Percentiles rank a stretch among this genome's conserved stretches.
phyloP scores from a whole-genome alignment of 2,113 vertebrate genomes.

The Sprattus sprattus region DNA sequence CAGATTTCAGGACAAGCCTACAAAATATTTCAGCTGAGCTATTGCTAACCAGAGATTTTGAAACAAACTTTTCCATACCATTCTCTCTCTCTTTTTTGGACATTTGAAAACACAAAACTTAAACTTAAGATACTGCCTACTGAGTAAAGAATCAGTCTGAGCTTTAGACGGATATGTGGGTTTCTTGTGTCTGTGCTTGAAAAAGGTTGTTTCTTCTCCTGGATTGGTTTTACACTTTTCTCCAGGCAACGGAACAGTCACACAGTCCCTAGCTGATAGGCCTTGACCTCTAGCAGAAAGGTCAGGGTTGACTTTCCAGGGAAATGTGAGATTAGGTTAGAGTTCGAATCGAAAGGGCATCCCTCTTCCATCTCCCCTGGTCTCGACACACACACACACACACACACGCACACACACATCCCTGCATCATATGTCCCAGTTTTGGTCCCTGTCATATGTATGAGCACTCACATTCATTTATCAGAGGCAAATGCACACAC shows the following conservation, averaged over 20 bases:
- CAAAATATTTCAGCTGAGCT: too few species aligned
- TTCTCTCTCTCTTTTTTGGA: neutral
- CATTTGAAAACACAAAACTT: neutral
- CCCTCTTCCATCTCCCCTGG: neutral
- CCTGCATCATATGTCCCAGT: neutral
- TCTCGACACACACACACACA: neutral
- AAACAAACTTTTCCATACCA: neutral
- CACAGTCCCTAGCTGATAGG: conserved; percentile 14
- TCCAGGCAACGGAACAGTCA: neutral
- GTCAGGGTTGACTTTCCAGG: conserved; percentile 39
- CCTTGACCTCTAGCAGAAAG: conserved; percentile 32
- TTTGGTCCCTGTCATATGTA: too few species aligned
- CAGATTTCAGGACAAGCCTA: too few species aligned
- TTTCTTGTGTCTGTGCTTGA: neutral
- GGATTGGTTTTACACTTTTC: neutral
- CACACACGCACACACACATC: neutral
- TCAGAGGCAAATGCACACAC: too few species aligned
- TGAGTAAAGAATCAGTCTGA: neutral
- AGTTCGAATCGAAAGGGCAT: conserved; percentile 42
- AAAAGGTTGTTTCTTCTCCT: neutral
- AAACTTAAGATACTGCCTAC: neutral
- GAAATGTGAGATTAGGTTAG: conserved; percentile 41
- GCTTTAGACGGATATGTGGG: neutral
- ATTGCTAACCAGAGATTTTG: neutral
- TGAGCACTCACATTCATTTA: too few species aligned